These are phyloP conservation scores for Paralvinella palmiformis DNA, from an alignment of 1,140 invertebrate species.

Conservation along the genomic window DNA sequence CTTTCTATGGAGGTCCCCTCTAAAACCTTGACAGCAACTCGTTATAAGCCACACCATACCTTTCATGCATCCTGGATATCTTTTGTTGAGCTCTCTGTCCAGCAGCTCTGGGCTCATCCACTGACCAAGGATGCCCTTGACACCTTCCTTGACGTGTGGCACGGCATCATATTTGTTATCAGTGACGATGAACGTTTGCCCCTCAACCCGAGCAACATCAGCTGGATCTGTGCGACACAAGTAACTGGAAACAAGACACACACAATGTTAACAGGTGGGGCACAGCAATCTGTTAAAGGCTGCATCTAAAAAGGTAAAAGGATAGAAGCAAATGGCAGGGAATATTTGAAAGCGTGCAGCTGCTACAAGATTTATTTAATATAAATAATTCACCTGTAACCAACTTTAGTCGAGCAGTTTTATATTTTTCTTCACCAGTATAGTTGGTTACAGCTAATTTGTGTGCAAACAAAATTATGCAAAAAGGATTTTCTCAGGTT, in stretches of 20 bases:
- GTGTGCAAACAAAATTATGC: too few species aligned
- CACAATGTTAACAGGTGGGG: not conserved
- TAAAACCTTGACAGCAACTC: too few species aligned
- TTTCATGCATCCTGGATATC: slow-evolving; percentile 94
- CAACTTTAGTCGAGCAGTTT: too few species aligned
- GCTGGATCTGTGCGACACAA: slow-evolving; percentile 89
- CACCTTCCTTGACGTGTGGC: slow-evolving; percentile 55
- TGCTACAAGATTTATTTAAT: too few species aligned
- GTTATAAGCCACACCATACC: too few species aligned
- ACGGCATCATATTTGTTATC: slow-evolving; percentile 73
- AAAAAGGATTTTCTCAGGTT: too few species aligned
- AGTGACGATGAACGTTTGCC: slow-evolving; percentile 90
- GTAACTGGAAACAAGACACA: slow-evolving; percentile 62
- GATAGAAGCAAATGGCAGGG: too few species aligned
- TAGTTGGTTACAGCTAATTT: too few species aligned
- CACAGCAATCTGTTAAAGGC: not conserved
- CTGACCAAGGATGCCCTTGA: slow-evolving; percentile 71
- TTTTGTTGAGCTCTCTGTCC: slow-evolving; percentile 21
- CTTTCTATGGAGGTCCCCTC: too few species aligned
- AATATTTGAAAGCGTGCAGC: too few species aligned
- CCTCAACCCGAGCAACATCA: slow-evolving; percentile 96
- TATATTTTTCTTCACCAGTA: too few species aligned
- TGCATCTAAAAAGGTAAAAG: not conserved
- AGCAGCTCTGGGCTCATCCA: slow-evolving; percentile 17
- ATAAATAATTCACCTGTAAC: too few species aligned